Conservation (phyloP, 2,797 vertebrate species). For the Yasuhikotakia modesta region DNA sequence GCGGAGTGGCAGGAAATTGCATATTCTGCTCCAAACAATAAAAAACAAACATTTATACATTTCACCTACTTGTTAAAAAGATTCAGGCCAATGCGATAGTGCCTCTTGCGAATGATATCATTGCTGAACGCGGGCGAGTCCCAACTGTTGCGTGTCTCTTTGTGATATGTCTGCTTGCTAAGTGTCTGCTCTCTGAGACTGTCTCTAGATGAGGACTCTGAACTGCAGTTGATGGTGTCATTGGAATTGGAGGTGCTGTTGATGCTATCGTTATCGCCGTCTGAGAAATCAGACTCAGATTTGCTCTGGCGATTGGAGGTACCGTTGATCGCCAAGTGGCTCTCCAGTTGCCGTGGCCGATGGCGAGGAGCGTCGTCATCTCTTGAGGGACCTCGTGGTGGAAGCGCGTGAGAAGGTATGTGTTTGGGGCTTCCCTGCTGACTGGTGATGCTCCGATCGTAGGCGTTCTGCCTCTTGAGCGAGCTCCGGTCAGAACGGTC, state of each 20-base stretch:
- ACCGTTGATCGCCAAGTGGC: constrained; percentile 92
- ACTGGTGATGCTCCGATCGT: constrained; percentile 79
- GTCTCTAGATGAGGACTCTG: constrained; percentile 93
- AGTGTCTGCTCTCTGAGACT: constrained; percentile 94
- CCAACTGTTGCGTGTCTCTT: constrained; percentile 97
- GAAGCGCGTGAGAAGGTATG: constrained; percentile 74
- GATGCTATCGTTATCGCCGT: constrained; percentile 96
- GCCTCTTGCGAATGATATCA: constrained; percentile 93
- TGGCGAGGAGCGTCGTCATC: constrained; percentile 83
- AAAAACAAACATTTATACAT: neutral
- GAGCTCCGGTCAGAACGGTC: constrained; percentile 92
- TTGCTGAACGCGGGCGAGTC: constrained; percentile 98
- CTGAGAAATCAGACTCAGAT: constrained; percentile 95
- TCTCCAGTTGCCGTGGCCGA: constrained; percentile 83
- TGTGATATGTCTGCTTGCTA: constrained; percentile 98
- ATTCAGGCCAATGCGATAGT: constrained; percentile 96
- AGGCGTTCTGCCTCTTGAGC: constrained; percentile 84
- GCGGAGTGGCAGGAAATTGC: too few relatives aligned
- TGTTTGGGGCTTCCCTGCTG: constrained; percentile 92
- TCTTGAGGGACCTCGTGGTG: constrained; percentile 80
- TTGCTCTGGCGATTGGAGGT: constrained; percentile 92
- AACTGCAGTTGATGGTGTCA: constrained; percentile 97
- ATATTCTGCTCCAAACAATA: too few relatives aligned
- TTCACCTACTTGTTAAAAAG: constrained; percentile 96
- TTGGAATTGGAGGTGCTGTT: constrained; percentile 99